Conservation (phyloP, 35 echinoderm and acorn worm species). For the Anneissia japonica region DNA sequence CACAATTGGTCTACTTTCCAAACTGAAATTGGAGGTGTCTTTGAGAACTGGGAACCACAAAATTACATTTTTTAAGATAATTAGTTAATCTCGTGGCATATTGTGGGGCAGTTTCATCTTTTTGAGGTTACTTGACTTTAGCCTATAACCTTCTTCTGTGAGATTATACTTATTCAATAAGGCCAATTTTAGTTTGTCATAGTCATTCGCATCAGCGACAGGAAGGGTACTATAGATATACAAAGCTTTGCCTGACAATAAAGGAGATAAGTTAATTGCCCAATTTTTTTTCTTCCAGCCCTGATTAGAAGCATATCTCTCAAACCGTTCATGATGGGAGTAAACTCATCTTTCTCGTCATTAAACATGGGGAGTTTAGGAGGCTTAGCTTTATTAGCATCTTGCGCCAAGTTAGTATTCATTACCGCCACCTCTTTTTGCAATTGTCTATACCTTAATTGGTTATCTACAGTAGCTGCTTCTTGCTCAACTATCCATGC, state of each 20-base stretch:
- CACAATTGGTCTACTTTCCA: too few species aligned
- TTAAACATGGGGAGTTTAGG: constrained; percentile 46
- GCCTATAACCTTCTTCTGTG: constrained; percentile 25
- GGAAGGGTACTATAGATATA: constrained; percentile 1
- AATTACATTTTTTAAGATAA: too few species aligned
- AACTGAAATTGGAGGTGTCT: too few species aligned
- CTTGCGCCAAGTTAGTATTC: too few species aligned
- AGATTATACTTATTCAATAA: constrained; percentile 20
- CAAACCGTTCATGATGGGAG: constrained; percentile 32
- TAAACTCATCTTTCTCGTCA: constrained; percentile 44
- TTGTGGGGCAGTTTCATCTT: not conserved
- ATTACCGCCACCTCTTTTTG: too few species aligned
- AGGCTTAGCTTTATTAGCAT: not conserved
- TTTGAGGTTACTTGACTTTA: constrained; percentile 10
- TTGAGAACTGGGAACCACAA: too few species aligned
- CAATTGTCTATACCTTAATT: too few species aligned
- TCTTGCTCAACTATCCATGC: too few species aligned
- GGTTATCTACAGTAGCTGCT: too few species aligned
- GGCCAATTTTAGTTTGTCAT: constrained; percentile 24
- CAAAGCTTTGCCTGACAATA: constrained; percentile 45
- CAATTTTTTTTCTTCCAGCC: constrained; percentile 14
- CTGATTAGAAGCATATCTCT: constrained; percentile 29
- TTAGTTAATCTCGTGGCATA: too few species aligned
- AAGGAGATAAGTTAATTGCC: constrained; percentile 44
- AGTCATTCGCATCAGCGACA: constrained; percentile 38